These are phyloP conservation scores for Lordiphosa stackelbergi DNA, from an alignment of 1,140 invertebrate species.

Conservation along the genomic window DNA sequence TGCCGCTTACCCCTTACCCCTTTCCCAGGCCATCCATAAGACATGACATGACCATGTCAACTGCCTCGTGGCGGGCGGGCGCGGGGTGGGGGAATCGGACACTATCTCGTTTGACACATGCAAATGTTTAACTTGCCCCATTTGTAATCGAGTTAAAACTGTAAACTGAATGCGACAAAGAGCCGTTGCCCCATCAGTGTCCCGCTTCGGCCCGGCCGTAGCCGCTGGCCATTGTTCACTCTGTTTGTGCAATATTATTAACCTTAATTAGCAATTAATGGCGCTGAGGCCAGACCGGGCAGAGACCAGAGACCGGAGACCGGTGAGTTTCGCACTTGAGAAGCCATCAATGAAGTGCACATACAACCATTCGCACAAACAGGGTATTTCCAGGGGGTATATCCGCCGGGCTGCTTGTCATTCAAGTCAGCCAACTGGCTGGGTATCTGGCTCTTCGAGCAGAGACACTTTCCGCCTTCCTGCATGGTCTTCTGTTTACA, in stretches of 20 bases:
- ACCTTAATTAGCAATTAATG: conserved; percentile 67
- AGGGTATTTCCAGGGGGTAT: not conserved
- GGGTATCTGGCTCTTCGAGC: too few relatives aligned
- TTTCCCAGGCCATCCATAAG: conserved; percentile 27
- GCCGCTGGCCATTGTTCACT: conserved; percentile 8
- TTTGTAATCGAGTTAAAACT: conserved; percentile 35
- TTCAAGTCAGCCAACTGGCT: too few relatives aligned
- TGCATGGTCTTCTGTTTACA: too few relatives aligned
- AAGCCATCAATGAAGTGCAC: not conserved
- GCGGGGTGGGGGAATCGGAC: conserved; percentile 2
- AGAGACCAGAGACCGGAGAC: conserved; percentile 1
- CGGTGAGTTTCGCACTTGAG: not conserved
- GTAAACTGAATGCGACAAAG: conserved; percentile 22
- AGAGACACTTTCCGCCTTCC: too few relatives aligned
- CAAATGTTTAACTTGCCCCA: conserved; percentile 26
- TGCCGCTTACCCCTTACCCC: not conserved
- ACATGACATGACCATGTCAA: conserved; percentile 44
- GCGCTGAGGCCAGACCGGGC: conserved; percentile 11
- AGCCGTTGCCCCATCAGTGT: conserved; percentile 1
- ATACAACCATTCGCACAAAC: too few relatives aligned
- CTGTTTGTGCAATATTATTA: conserved; percentile 53
- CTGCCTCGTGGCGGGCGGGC: conserved; percentile 14
- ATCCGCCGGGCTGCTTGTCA: not conserved
- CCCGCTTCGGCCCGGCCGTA: not conserved
- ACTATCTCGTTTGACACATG: conserved; percentile 28